Percentiles rank a stretch among this genome's conserved stretches.
Evolutionary conservation across 2,888 invertebrate species (phyloP).

Genomic region (Saturnia pavonia): DNA sequence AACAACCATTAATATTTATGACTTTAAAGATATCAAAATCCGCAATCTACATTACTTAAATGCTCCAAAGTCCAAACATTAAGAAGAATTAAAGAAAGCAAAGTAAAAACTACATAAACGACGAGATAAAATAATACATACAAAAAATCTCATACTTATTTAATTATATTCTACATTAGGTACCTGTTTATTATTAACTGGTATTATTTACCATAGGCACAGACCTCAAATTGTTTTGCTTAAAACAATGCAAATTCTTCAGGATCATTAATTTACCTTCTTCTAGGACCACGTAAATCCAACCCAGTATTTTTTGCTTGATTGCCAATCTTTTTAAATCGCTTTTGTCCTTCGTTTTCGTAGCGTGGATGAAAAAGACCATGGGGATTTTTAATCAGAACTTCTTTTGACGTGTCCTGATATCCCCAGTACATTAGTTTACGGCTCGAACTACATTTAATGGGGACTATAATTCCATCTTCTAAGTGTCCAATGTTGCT

Average conservation of each 20-base stretch:
- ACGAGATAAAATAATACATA: too few relatives aligned
- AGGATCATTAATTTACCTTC: background rate
- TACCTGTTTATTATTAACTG: background rate
- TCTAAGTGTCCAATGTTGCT: background rate
- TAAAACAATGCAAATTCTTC: background rate
- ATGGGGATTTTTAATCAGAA: conserved; percentile 15
- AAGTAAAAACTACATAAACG: too few relatives aligned
- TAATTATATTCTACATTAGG: background rate
- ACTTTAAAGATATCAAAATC: too few relatives aligned
- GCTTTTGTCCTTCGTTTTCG: conserved; percentile 39
- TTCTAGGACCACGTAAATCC: background rate
- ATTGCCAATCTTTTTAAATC: conserved; percentile 30
- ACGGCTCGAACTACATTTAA: background rate
- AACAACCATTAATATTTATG: too few relatives aligned
- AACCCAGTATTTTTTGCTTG: background rate
- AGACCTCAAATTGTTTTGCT: background rate
- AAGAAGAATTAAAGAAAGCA: too few relatives aligned
- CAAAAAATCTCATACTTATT: background rate
- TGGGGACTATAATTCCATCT: conserved; percentile 10
- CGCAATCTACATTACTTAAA: too few relatives aligned
- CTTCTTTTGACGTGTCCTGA: conserved; percentile 6
- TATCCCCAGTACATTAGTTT: conserved; percentile 13
- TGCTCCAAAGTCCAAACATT: too few relatives aligned
- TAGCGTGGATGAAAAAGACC: conserved; percentile 29
- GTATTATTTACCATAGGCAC: background rate